Evolutionary conservation across 2,113 vertebrate genomes (phyloP), one percentile per base, ranked within the genome.

Genomic region (Sterrhoptilus dennistouni): DNA sequence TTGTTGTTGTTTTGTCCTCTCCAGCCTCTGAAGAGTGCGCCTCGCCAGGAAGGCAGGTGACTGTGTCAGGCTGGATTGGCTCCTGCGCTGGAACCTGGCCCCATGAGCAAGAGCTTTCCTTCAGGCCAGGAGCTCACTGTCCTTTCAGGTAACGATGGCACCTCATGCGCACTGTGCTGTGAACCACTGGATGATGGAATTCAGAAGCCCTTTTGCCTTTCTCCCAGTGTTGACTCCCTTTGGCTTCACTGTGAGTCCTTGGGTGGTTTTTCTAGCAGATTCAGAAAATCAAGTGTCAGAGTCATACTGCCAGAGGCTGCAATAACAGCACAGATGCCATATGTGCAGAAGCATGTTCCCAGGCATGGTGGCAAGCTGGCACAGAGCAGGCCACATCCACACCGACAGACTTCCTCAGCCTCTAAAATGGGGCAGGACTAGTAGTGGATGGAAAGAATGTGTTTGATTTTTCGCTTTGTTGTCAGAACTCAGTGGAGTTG

Each of bases 1-100:
- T 56, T 97, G 82, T 76, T 97, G 93, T 95, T 95, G 90, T 93
- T 83, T 94, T 93, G 87, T 87, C 61, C 88, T 90, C 86, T 60
- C 81, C 82, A 57, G 40, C 70, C 82, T 83, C 50, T 33, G 42
- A 83, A 54, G 53, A 47, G 47, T 4, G 9, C 54, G 29, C 42
- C 52, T 31, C 1, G 1, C 25, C 72, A 57, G 50, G 29, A 85
- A 21, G 44, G 54, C 60, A n/a, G 50, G 65, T 42, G 64, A 64
- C 83, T 65, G 50, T 38, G 53, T 76, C 93, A 90, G 21, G n/a
- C 54, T 61, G 35, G 64, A 53, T 49, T 24, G 7, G 33, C 60
- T 87, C 70, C 65, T 64, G 77, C 2, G 2, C 66, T 66, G 33
- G 65, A 86, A 57, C 18, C 42, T 45, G 45, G 56, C 24, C 53